Evolutionary conservation across 2,797 vertebrate species (phyloP).

Genomic region (Harpagifer antarcticus): DNA sequence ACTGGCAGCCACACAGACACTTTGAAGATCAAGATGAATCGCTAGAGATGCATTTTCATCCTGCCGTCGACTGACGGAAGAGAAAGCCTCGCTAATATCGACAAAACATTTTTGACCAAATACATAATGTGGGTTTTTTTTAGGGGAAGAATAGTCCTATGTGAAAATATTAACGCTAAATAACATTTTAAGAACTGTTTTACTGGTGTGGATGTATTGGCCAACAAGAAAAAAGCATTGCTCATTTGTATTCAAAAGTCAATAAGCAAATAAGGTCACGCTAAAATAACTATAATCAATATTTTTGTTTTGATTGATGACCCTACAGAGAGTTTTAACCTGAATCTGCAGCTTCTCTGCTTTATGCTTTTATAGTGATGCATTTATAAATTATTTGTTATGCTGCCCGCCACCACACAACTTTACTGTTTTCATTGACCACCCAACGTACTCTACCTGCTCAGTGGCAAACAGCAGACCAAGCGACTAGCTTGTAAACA

Average conservation of each 20-base stretch:
- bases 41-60: background rate
- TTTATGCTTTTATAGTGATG: no score
- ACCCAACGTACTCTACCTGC: no score
- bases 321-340: background rate
- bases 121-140: background rate
- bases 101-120: background rate
- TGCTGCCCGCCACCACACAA: no score
- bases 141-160: background rate
- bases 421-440: no score
- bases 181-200: no score
- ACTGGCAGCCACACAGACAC: slow-evolving; percentile 8
- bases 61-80: background rate
- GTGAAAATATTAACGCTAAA: no score
- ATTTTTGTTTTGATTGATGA: background rate
- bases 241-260: background rate
- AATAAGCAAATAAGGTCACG: background rate
- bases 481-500: no score
- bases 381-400: no score
- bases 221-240: background rate
- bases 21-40: slow-evolving; percentile 6
- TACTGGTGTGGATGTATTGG: no score
- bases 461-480: no score
- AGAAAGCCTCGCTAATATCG: background rate
- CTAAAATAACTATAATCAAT: background rate
- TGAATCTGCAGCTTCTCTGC: background rate